Evolutionary conservation across 2,113 vertebrate species (phyloP).

Genomic region (Oreotrochilus melanogaster): DNA sequence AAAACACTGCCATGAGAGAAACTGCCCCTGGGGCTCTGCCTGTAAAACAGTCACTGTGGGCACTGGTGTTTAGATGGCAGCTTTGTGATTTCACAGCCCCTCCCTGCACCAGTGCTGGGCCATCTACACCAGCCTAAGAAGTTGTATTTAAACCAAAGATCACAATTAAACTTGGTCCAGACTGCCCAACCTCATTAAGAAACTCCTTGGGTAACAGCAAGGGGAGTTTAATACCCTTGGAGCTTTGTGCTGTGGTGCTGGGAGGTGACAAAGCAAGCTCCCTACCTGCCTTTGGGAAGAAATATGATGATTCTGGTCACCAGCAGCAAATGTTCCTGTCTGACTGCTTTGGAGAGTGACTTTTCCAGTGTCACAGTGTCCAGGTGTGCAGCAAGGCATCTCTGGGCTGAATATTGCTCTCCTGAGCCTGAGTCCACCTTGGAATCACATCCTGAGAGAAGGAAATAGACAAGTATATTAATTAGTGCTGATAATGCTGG

Average conservation of each 20-base stretch:
- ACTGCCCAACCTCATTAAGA: background rate
- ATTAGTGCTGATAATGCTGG: background rate
- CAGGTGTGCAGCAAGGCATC: background rate
- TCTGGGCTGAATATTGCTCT: background rate
- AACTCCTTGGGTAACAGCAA: background rate
- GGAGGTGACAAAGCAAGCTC: background rate
- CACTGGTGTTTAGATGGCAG: fast-evolving
- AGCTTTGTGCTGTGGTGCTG: background rate
- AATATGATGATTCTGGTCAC: fast-evolving
- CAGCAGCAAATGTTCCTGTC: background rate
- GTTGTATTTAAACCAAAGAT: background rate
- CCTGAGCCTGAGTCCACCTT: background rate
- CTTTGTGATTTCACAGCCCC: background rate
- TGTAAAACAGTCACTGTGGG: background rate
- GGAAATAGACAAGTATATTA: background rate
- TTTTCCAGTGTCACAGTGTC: background rate
- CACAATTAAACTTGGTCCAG: background rate
- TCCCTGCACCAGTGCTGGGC: background rate
- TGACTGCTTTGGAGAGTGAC: background rate
- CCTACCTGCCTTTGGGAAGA: background rate
- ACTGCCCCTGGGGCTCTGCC: background rate
- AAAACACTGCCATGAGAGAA: background rate
- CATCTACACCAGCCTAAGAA: background rate
- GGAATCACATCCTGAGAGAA: background rate
- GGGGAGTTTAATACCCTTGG: background rate